A percentile compares a stretch with the other conserved stretches of the same genome.
phyloP scores from a whole-genome alignment of 2,797 vertebrate genomes.

The Chelidonichthys spinosus region DNA sequence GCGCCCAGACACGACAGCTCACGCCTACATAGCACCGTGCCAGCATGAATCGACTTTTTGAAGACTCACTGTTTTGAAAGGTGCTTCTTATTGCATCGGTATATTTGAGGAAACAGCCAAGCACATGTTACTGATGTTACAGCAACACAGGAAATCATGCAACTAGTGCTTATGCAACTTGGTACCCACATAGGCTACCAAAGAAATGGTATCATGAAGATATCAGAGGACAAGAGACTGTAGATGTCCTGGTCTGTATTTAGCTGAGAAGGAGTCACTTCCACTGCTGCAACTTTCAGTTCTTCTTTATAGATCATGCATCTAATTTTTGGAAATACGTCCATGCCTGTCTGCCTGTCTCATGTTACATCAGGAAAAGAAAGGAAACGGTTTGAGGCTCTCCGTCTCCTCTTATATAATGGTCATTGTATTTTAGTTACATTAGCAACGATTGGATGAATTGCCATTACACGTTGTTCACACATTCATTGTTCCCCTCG shows the following conservation, averaged over 20 bases:
- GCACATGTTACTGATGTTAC: neutral
- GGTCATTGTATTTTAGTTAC: neutral
- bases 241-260: neutral
- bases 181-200: accelerated
- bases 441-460: neutral
- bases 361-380: neutral
- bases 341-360: neutral
- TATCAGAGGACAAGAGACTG: neutral
- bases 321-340: neutral
- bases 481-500: neutral
- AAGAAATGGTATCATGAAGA: neutral
- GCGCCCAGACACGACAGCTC: neutral
- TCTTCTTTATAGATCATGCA: conserved; percentile 1
- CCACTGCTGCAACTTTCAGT: neutral
- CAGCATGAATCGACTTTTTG: neutral
- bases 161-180: neutral
- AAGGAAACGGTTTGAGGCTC: neutral
- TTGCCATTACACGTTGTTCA: neutral
- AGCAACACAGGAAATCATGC: neutral
- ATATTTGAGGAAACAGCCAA: neutral
- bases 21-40: neutral
- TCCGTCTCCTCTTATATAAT: neutral
- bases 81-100: neutral
- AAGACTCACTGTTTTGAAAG: neutral
- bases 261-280: neutral